Percentiles rank a stretch among this genome's conserved stretches.
Evolutionary conservation across 2,113 vertebrate species (phyloP).

Genomic region (Nestor notabilis): DNA sequence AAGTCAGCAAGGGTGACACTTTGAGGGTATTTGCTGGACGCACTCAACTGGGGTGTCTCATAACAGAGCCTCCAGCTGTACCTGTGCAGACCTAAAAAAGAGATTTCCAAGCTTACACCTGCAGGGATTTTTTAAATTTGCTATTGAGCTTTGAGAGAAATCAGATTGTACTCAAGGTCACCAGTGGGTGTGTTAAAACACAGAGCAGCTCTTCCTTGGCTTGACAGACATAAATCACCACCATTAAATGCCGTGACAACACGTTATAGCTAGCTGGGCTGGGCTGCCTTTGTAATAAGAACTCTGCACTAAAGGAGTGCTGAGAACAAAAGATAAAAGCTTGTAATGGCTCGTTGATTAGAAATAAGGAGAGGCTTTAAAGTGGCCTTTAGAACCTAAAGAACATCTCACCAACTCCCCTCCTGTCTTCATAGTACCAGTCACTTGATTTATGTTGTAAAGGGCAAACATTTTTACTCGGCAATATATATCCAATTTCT

Average conservation of each 20-base stretch:
- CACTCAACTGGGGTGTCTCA: not conserved
- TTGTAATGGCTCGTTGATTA: slow-evolving; percentile 9
- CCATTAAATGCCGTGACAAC: not conserved
- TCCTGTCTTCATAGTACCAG: not conserved
- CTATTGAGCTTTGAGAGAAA: not conserved
- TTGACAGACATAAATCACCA: not conserved
- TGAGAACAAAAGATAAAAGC: slow-evolving; percentile 25
- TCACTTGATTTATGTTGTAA: not conserved
- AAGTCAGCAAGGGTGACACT: not conserved
- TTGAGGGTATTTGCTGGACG: not conserved
- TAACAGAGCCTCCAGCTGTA: not conserved
- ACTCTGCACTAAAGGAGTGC: not conserved
- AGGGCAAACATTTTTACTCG: not conserved
- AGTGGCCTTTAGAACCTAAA: not conserved
- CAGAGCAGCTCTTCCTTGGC: not conserved
- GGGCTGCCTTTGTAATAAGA: not conserved
- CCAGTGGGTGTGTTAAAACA: not conserved
- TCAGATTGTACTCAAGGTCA: not conserved
- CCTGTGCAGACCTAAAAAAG: not conserved
- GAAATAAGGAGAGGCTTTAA: not conserved
- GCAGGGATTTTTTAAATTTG: not conserved
- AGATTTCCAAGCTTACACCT: not conserved
- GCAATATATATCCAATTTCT: not conserved
- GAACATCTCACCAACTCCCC: not conserved
- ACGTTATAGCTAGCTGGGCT: not conserved